Evolutionary conservation across 1,140 invertebrate species (phyloP).

Genomic region (Lepidurus arcticus): DNA sequence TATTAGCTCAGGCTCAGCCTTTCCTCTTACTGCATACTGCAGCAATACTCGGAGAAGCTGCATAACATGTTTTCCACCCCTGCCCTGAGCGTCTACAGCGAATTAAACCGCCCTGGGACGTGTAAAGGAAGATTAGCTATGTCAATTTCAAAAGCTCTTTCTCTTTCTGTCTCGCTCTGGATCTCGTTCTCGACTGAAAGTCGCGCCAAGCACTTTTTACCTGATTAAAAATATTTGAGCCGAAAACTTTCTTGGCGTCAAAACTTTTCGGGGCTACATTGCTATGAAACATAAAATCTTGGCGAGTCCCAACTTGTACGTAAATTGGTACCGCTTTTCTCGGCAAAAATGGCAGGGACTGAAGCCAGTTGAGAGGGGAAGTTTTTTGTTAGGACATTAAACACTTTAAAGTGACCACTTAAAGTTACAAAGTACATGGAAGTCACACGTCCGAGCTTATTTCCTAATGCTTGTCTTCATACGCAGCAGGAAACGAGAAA

Average conservation of each 20-base stretch:
- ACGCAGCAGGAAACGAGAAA: background rate
- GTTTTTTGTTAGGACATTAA: background rate
- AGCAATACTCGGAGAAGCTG: background rate
- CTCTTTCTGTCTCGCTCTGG: background rate
- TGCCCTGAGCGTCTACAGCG: background rate
- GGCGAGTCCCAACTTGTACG: too few relatives aligned
- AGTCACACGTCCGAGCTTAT: too few relatives aligned
- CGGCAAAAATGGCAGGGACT: too few relatives aligned
- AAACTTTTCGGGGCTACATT: too few relatives aligned
- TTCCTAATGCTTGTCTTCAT: background rate
- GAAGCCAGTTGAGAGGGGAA: background rate
- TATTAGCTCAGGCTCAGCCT: constrained; percentile 9
- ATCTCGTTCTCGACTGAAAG: background rate
- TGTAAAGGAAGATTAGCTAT: background rate
- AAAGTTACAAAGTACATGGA: too few relatives aligned
- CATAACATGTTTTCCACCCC: constrained; percentile 1
- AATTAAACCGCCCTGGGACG: background rate
- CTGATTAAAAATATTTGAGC: background rate
- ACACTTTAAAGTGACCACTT: background rate
- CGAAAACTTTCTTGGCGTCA: too few relatives aligned
- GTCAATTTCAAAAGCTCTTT: background rate
- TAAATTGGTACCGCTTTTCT: too few relatives aligned
- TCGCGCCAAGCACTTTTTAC: background rate
- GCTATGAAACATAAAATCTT: too few relatives aligned
- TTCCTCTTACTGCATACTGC: background rate